Evolutionary conservation across 2,113 vertebrate species (phyloP), one percentile per base, ranked within the genome.

Genomic region (Ptychochromis oligacanthus): DNA sequence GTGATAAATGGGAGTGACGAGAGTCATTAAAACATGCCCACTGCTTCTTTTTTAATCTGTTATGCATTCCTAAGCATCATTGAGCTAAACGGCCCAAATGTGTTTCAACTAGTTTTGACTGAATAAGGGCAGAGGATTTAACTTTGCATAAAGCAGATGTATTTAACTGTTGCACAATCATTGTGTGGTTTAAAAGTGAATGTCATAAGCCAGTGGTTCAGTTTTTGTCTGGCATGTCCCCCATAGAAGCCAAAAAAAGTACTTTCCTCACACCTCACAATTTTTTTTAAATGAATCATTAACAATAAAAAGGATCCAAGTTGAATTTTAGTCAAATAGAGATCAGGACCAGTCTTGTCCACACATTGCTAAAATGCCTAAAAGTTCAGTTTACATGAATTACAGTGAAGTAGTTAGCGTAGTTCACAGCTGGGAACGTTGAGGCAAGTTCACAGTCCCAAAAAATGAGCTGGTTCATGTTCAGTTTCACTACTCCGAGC

Each of bases 1-100:
- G 22, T 54, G 49, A 76, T 34, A n/a, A 84, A 84, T 74, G 40
- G 56, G 28, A 62, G 22, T 20, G 52, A 82, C 6, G 5, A 75
- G 31, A 54, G 70, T 15, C 15, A 9, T 26, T 72, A 57, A 58
- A n/a, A 67, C 43, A n/a, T 61, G 40, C 62, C 26, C 75, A 79
- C 18, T 43, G 11, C 22, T 61, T 58, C 15, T 58, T 75, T 24
- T 60, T 74, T 26, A 54, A 65, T 36, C 58, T 46, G 43, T 65
- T 70, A 17, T 7, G 46, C 14, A 40, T 46, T 46, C 61, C 5
- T n/a, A 60, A 57, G 36, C 13, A 52, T 18, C 11, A n/a, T 60
- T 1, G 2, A 7, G 38, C 12, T 61, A 38, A 74, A 81, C 75
- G 7, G 18, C 20, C 13, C 8, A 56, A 56, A 22, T 54, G 22